Evolutionary conservation across 2,797 vertebrate genomes (phyloP), one percentile per base, ranked within the genome.

Genomic region (Notolabrus celidotus): DNA sequence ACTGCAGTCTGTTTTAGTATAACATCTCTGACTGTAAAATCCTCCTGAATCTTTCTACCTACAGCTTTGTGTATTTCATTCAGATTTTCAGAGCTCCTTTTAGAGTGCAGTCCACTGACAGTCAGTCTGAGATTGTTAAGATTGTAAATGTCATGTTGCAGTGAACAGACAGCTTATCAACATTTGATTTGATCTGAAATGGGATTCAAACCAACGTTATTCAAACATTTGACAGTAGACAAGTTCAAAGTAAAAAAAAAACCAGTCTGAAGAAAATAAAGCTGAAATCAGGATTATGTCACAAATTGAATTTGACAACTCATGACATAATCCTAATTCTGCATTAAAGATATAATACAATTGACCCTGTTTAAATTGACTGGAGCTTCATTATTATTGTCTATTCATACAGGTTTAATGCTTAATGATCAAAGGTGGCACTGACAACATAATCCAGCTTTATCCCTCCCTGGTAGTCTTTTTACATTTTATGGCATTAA

Each of bases 141-240:
- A 1, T 6, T 12, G 20, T 12, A 11, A 52, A 58, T 42, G 61
- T 64, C 49, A 45, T 15, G 71, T 52, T 63, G 56, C 56, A 38
- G 60, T 70, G 59, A 77, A 71, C 73, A 67, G 34, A 71, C 46
- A 65, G 60, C 31, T 55, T 47, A 60, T 82, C 38, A 42, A 47
- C 47, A 58, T 72, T 45, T 67, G 25, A 71, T 61, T 23, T 67
- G 33, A 70, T 57, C 67, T 71, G 68, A 56, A 72, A 77, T 39
- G 23, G 36, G 51, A 54, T 54, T n/a, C 22, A 25, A 78, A 36
- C 15, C 51, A 56, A 20, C 46, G 54, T 66, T 55, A 39, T 7
- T 41, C 49, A 62, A 66, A 65, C 41, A 62, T 23, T 23, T n/a
- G 29, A 59, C 15, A 0, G 0, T 3, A 43, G 23, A 53, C n/a